Conservation (phyloP, 1,140 invertebrate species). For the Diplogasteroides magnus region DNA sequence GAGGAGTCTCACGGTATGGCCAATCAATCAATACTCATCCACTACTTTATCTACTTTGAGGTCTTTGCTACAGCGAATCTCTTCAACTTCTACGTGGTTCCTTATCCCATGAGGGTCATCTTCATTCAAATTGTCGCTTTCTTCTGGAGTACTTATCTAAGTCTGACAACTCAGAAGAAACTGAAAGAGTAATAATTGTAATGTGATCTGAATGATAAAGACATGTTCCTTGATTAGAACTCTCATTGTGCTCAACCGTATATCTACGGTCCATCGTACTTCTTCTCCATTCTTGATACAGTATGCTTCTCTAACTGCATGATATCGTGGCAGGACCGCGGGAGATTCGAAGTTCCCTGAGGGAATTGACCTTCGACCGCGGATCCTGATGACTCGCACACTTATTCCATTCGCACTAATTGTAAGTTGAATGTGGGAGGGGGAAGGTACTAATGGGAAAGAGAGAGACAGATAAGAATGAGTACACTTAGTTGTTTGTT, state of each 20-base stretch:
- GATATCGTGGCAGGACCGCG: not conserved
- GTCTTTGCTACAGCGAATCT: slow-evolving; percentile 33
- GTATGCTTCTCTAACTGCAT: not conserved
- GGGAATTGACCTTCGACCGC: too few relatives aligned
- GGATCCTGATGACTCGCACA: too few relatives aligned
- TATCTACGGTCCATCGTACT: not conserved
- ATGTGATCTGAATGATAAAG: not conserved
- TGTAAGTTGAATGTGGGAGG: too few relatives aligned
- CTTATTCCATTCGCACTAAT: too few relatives aligned
- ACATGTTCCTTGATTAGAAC: not conserved
- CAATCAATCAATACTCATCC: not conserved
- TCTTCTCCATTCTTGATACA: not conserved
- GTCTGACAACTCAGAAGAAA: slow-evolving; percentile 26
- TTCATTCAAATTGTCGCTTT: slow-evolving; percentile 30
- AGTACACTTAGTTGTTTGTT: not conserved
- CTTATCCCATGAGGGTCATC: slow-evolving; percentile 30
- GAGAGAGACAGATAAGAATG: too few relatives aligned
- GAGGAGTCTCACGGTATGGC: not conserved
- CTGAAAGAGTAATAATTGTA: not conserved
- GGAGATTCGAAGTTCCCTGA: not conserved
- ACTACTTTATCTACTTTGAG: slow-evolving; percentile 13
- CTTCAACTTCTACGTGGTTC: slow-evolving; percentile 36
- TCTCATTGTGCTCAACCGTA: not conserved
- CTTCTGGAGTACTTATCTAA: slow-evolving; percentile 30
- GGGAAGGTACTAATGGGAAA: too few relatives aligned